A percentile compares a stretch with the other conserved stretches of the same genome.
phyloP scores from a whole-genome alignment of 2,797 vertebrate genomes.

The Menidia menidia region DNA sequence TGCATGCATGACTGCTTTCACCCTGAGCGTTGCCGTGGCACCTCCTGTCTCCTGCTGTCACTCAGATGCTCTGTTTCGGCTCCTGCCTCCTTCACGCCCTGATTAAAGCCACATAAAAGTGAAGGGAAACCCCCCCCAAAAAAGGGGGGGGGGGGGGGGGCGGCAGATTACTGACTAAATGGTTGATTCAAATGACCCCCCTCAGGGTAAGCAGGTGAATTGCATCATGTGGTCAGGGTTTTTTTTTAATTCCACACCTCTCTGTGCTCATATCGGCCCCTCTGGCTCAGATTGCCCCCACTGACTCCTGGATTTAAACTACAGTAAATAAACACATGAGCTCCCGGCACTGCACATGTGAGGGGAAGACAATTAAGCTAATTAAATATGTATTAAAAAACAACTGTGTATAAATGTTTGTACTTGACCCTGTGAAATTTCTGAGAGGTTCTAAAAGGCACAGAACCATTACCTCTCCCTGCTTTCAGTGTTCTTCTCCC shows the following conservation, averaged over 20 bases:
- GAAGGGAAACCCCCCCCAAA: neutral
- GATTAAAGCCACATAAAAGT: too few relatives aligned
- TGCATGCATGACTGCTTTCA: neutral
- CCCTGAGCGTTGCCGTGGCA: neutral
- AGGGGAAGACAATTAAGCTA: neutral
- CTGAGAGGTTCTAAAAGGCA: constrained; percentile 47
- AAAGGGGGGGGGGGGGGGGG: neutral
- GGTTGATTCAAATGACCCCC: neutral
- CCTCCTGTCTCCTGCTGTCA: neutral
- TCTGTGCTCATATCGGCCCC: constrained; percentile 17
- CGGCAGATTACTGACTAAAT: too few relatives aligned
- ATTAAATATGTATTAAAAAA: too few relatives aligned
- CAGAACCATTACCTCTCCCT: constrained; percentile 31
- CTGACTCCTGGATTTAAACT: constrained; percentile 41
- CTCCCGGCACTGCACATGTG: neutral
- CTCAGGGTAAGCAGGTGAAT: neutral
- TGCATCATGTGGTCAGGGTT: constrained; percentile 37
- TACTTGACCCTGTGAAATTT: constrained; percentile 26
- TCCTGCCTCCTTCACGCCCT: neutral
- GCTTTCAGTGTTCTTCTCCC: constrained; percentile 58
- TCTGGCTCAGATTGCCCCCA: constrained; percentile 13
- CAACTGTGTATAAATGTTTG: neutral
- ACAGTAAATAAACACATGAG: neutral
- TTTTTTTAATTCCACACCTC: constrained; percentile 51
- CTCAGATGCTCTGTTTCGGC: neutral